phyloP scores from a whole-genome alignment of 2,888 invertebrate species.

The Lordiphosa fenestrarum region DNA sequence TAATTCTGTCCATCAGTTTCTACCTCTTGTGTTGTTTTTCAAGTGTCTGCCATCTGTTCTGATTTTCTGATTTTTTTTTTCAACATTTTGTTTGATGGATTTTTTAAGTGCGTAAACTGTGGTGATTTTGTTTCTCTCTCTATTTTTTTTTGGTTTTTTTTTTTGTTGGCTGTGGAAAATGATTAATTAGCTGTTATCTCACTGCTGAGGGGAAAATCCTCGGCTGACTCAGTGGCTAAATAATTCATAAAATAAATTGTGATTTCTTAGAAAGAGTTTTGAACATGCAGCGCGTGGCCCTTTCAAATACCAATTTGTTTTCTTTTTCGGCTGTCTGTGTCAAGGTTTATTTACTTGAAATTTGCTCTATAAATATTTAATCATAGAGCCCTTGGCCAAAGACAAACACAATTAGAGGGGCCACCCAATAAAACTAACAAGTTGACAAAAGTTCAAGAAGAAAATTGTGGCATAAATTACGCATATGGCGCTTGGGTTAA shows the following conservation, averaged over 20 bases:
- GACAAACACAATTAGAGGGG: constrained; percentile 33
- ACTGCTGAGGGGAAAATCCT: constrained; percentile 57
- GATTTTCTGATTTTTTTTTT: constrained; percentile 6
- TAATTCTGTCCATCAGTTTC: constrained; percentile 35
- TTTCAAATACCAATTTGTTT: constrained; percentile 19
- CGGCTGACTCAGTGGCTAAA: constrained; percentile 60
- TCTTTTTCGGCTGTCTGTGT: constrained; percentile 18
- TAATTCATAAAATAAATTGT: constrained; percentile 44
- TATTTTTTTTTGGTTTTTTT: neutral
- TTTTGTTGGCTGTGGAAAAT: constrained; percentile 22
- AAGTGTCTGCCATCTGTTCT: constrained; percentile 16
- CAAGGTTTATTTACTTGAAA: constrained; percentile 48
- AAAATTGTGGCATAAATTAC: constrained; percentile 28
- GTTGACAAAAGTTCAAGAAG: constrained; percentile 17
- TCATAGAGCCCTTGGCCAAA: constrained; percentile 55
- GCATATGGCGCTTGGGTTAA: constrained; percentile 47
- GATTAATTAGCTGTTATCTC: constrained; percentile 56
- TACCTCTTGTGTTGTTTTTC: constrained; percentile 16
- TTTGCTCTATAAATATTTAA: constrained; percentile 63
- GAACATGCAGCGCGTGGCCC: constrained; percentile 24
- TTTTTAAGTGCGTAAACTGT: constrained; percentile 66
- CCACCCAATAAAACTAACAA: constrained; percentile 16
- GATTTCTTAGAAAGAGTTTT: constrained; percentile 11
- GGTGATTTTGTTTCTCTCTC: constrained; percentile 38
- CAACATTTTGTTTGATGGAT: constrained; percentile 64